A percentile compares a stretch with the other conserved stretches of the same genome.
phyloP scores from a whole-genome alignment of 2,888 invertebrate species.

The Acanthopleura granulata region DNA sequence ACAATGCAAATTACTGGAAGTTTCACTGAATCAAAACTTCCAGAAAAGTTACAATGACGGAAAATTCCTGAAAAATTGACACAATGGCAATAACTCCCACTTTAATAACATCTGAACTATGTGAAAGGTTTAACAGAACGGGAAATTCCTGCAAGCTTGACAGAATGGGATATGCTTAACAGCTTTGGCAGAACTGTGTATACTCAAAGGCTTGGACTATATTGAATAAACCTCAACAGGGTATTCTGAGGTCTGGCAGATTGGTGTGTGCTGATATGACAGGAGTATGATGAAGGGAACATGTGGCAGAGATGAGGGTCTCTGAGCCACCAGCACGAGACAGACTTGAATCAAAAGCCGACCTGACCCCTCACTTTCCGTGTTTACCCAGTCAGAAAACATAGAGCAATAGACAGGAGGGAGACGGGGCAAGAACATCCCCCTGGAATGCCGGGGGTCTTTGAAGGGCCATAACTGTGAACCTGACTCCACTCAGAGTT shows the following conservation, averaged over 20 bases:
- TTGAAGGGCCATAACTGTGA: conserved; percentile 5
- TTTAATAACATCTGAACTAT: too few relatives aligned
- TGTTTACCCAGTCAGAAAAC: not conserved
- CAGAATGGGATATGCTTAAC: too few relatives aligned
- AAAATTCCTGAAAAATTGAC: too few relatives aligned
- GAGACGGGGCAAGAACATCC: not conserved
- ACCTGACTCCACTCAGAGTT: not conserved
- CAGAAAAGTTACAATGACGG: too few relatives aligned
- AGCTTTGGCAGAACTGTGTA: too few relatives aligned
- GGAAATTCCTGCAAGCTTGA: not conserved
- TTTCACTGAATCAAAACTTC: too few relatives aligned
- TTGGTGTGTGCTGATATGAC: too few relatives aligned
- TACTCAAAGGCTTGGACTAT: too few relatives aligned
- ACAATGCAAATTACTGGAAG: too few relatives aligned
- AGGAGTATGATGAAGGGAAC: not conserved
- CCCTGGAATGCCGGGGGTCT: not conserved
- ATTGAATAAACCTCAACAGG: too few relatives aligned
- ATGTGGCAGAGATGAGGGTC: not conserved
- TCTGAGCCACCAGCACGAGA: not conserved
- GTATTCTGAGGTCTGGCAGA: too few relatives aligned
- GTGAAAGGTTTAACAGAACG: not conserved
- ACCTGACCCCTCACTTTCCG: not conserved
- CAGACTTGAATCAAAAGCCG: not conserved
- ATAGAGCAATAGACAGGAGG: not conserved
- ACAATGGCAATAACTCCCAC: too few relatives aligned